phyloP scores from a whole-genome alignment of 2,113 vertebrate genomes.

The Coregonus clupeaformis region DNA sequence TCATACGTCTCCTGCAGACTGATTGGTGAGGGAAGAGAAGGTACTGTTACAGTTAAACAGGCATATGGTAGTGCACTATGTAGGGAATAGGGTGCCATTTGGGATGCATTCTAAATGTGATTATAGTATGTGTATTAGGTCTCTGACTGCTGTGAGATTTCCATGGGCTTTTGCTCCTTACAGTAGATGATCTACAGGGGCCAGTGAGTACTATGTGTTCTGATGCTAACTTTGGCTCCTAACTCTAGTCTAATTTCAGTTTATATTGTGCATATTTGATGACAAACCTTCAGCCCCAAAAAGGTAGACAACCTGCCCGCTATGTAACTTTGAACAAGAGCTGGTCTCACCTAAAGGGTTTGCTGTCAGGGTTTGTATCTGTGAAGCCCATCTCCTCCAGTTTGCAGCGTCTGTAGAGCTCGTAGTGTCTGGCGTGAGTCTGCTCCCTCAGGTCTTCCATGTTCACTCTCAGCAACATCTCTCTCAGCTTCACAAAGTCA shows the following conservation, averaged over 20 bases:
- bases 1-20: conserved; percentile 92
- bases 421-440: conserved; percentile 92
- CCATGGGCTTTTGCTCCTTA: too few relatives aligned
- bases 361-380: conserved; percentile 87
- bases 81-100: not conserved
- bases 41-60: too few relatives aligned
- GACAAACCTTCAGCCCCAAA: too few relatives aligned
- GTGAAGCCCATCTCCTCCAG: conserved; percentile 98
- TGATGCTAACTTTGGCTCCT: too few relatives aligned
- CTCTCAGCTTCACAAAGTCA: conserved; percentile 94
- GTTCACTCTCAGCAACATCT: conserved; percentile 94
- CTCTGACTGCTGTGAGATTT: too few relatives aligned
- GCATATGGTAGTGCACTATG: not conserved
- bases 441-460: conserved; percentile 96
- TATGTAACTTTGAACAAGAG: not conserved
- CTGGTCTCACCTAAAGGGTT: conserved; percentile 86
- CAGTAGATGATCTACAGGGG: too few relatives aligned
- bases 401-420: conserved; percentile 93
- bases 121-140: too few relatives aligned
- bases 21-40: conserved; percentile 10
- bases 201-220: too few relatives aligned
- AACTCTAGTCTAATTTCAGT: too few relatives aligned
- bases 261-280: too few relatives aligned
- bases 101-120: not conserved
- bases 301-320: too few relatives aligned